phyloP scores from a whole-genome alignment of 2,113 vertebrate species.

The Boleophthalmus pectinirostris region DNA sequence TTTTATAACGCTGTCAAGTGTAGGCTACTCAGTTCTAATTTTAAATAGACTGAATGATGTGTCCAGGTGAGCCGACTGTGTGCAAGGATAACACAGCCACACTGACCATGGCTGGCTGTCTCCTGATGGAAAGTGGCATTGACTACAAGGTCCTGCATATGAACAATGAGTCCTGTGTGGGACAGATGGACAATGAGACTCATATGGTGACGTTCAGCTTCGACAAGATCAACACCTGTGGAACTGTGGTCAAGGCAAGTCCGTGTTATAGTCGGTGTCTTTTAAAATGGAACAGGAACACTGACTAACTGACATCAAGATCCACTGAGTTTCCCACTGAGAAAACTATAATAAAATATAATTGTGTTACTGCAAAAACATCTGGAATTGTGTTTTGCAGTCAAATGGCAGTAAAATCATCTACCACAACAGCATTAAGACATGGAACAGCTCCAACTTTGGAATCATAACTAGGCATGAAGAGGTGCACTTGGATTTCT shows the following conservation, averaged over 20 bases:
- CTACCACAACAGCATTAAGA: constrained; percentile 34
- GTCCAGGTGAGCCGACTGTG: constrained; percentile 24
- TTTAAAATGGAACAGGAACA: too few species aligned
- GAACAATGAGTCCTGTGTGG: constrained; percentile 22
- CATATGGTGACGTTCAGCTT: constrained; percentile 33
- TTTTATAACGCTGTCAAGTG: not conserved
- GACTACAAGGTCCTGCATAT: constrained; percentile 23
- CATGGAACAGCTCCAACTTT: not conserved
- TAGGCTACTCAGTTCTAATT: not conserved
- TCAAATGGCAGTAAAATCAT: constrained; percentile 18
- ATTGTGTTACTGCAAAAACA: too few species aligned
- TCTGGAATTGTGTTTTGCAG: not conserved
- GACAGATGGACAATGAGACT: constrained; percentile 13
- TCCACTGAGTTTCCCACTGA: too few species aligned
- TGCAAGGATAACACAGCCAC: not conserved
- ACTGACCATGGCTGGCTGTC: constrained; percentile 20
- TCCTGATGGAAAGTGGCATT: constrained; percentile 19
- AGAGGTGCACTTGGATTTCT: constrained; percentile 18
- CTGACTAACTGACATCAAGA: too few species aligned
- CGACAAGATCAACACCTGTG: constrained; percentile 10
- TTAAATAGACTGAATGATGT: not conserved
- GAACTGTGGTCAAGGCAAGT: constrained; percentile 24
- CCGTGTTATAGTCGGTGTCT: too few species aligned
- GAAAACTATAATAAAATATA: too few species aligned
- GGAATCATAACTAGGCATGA: constrained; percentile 9